These are phyloP conservation scores for Hydropsyche betteni DNA, from an alignment of 2,888 invertebrate genomes.

Conservation along the genomic window DNA sequence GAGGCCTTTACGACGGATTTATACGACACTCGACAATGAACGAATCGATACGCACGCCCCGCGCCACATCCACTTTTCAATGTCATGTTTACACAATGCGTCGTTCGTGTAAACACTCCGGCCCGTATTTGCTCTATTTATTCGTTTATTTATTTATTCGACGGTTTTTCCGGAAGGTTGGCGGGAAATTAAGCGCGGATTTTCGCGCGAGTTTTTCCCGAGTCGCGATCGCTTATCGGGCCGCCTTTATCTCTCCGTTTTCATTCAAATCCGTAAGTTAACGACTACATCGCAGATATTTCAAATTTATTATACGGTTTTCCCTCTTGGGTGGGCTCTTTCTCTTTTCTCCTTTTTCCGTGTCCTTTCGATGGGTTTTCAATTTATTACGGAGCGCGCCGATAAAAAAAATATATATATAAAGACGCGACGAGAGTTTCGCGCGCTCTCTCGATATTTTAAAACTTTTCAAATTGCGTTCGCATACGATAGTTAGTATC, in stretches of 20 bases:
- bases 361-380: slow-evolving; percentile 17
- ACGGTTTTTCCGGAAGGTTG: too few species aligned
- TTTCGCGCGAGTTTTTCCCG: background rate
- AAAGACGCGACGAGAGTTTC: slow-evolving; percentile 18
- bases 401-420: slow-evolving; percentile 6
- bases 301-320: slow-evolving; percentile 25
- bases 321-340: background rate
- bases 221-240: slow-evolving; percentile 26
- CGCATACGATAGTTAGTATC: too few species aligned
- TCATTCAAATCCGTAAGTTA: slow-evolving; percentile 32
- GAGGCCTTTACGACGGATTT: slow-evolving; percentile 12
- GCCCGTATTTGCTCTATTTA: too few species aligned
- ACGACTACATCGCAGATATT: slow-evolving; percentile 28
- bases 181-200: too few species aligned
- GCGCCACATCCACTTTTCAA: slow-evolving; percentile 6
- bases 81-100: slow-evolving; percentile 16
- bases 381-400: slow-evolving; percentile 19
- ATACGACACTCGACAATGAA: slow-evolving; percentile 19
- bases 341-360: too few species aligned
- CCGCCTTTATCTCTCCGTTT: background rate
- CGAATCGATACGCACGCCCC: slow-evolving; percentile 13
- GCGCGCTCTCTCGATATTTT: background rate
- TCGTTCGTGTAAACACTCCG: too few species aligned
- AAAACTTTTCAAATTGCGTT: too few species aligned
- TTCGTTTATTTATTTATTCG: too few species aligned